Base-by-base conservation (phyloP, 2,888 invertebrate genomes). In the Bruchidius siliquastri region DNA sequence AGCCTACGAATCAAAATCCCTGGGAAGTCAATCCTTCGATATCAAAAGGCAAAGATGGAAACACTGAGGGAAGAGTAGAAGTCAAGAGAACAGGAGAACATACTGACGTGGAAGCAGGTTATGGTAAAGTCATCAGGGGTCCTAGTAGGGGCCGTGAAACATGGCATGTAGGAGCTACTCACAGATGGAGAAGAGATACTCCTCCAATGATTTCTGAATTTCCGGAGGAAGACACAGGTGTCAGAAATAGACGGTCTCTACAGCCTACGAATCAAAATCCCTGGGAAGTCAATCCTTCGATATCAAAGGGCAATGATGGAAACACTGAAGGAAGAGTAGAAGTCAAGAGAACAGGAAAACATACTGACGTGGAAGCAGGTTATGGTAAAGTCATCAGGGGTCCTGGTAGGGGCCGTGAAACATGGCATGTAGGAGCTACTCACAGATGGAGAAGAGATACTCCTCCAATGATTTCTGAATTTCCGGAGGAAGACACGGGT, bases 371-470 rank as follows among this genome's bases (percentile, higher is more conserved):
- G 67, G 71, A 75, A 32, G 78, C 76, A 68, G 75, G 74, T 71
- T 77, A 77, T 77, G 71, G 69, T n/a, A 78, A 78, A 73, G 76
- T 76, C 21, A 69, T 78, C 6, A 49, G 69, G 21, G 78, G 78
- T 18, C 78, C 76, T 20, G 67, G 71, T 10, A 78, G 73, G 73
- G 74, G 75, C 0, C 75, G 76, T 69, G 77, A 77, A 21, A 76
- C 75, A n/a, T 78, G 76, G 76, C 74, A 75, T 68, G 76, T 78
- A 70, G 77, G 77, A 69, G 78, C 76, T 67, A 75, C 74, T 20
- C 72, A 72, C 71, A 72, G 74, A 67, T 77, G 22, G 22, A 72
- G 26, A 67, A 66, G 71, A n/a, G 26, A 26, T 26, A 8, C 8
- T 26, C 26, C 26, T 8, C 26, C 26, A 26, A 26, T 26, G 26